Evolutionary conservation across 1,140 invertebrate species (phyloP).

Genomic region (Belonocnema kinseyi): DNA sequence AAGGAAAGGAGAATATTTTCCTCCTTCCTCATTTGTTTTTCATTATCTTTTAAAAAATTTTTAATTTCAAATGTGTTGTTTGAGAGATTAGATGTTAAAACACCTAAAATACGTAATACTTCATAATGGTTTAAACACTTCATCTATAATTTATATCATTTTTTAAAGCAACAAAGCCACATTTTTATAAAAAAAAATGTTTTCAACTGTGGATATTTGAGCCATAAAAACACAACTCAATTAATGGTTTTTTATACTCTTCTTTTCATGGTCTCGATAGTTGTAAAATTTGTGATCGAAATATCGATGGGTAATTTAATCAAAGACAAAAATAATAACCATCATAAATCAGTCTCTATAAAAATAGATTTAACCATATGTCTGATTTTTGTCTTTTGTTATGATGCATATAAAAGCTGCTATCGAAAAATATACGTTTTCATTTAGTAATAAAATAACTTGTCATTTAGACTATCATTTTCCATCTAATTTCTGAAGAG

Average conservation of each 20-base stretch:
- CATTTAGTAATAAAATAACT: background rate
- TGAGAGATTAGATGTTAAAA: background rate
- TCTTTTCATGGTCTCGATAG: background rate
- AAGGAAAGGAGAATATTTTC: background rate
- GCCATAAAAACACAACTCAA: background rate
- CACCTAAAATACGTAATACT: background rate
- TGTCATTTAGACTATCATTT: background rate
- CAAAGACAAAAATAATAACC: too few relatives aligned
- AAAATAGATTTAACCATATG: too few relatives aligned
- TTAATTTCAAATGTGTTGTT: background rate
- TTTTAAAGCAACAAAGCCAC: background rate
- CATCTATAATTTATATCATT: background rate
- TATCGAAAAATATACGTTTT: too few relatives aligned
- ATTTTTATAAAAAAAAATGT: background rate
- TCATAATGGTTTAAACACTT: background rate
- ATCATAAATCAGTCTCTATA: too few relatives aligned
- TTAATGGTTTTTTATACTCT: background rate
- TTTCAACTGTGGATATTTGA: too few relatives aligned
- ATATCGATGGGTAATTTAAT: slow-evolving; percentile 12
- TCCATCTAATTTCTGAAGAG: background rate
- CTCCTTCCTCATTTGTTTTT: background rate
- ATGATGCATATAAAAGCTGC: too few relatives aligned
- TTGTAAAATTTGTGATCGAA: slow-evolving; percentile 11
- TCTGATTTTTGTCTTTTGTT: too few relatives aligned
- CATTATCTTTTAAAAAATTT: background rate